phyloP scores from a whole-genome alignment of 2,797 vertebrate genomes.

The Enteromius radiatus region DNA sequence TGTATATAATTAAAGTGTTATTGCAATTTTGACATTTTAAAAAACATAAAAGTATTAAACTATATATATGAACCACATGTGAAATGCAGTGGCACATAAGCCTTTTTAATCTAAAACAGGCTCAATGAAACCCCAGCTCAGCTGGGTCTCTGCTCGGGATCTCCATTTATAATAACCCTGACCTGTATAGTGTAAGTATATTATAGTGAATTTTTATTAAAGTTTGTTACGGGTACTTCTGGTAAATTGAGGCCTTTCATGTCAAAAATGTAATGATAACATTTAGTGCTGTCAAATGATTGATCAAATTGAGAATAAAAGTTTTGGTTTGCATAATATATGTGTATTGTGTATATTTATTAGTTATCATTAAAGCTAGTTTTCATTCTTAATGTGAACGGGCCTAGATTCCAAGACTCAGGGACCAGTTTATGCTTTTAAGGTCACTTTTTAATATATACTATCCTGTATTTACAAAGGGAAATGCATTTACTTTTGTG shows the following conservation, averaged over 20 bases:
- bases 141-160: conserved; percentile 49
- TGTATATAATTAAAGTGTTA: background rate
- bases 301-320: too few relatives aligned
- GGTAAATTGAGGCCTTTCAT: background rate
- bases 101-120: conserved; percentile 51
- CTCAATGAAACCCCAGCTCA: conserved; percentile 38
- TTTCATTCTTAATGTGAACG: background rate
- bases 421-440: background rate
- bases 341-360: background rate
- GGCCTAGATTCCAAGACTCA: background rate
- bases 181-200: conserved; percentile 22
- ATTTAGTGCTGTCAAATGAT: background rate
- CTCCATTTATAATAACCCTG: conserved; percentile 48
- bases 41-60: conserved; percentile 17
- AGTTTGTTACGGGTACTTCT: background rate
- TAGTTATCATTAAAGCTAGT: background rate
- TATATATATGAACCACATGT: conserved; percentile 25
- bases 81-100: background rate
- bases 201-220: conserved; percentile 32
- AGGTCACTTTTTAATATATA: background rate
- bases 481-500: background rate
- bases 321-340: too few relatives aligned
- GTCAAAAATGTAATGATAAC: background rate
- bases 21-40: conserved; percentile 1
- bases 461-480: background rate